Evolutionary conservation across 1,140 invertebrate species (phyloP).

Genomic region (Atopsyche davidsoni): DNA sequence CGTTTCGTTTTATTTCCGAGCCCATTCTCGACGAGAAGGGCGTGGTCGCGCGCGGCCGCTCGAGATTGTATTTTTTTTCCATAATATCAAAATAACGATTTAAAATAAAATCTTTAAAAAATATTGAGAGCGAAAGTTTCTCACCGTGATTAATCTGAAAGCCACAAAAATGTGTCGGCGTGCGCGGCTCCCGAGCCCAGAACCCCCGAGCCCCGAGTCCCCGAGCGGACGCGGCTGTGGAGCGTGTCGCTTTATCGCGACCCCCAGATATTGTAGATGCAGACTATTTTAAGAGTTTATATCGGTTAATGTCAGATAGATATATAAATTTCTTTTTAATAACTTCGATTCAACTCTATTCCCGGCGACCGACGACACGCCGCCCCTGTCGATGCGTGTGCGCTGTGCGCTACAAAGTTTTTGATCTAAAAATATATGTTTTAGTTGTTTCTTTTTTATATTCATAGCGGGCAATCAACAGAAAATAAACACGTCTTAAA

Average conservation of each 20-base stretch:
- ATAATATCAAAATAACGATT: too few relatives aligned
- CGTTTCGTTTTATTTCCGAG: conserved; percentile 29
- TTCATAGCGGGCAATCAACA: too few relatives aligned
- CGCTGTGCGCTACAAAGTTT: background rate
- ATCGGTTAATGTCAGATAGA: background rate
- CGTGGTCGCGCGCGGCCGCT: too few relatives aligned
- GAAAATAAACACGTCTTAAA: too few relatives aligned
- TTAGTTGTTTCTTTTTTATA: too few relatives aligned
- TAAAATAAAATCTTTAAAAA: background rate
- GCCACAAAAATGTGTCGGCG: background rate
- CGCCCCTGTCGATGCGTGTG: background rate
- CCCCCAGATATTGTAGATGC: too few relatives aligned
- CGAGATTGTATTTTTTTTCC: too few relatives aligned
- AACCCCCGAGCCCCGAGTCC: background rate
- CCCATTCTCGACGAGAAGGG: conserved; percentile 15
- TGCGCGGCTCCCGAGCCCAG: background rate
- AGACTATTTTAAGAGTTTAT: too few relatives aligned
- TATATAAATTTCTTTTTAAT: background rate
- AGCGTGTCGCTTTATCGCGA: background rate
- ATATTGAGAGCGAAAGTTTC: background rate
- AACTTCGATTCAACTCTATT: background rate
- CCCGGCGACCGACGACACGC: background rate
- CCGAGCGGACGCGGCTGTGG: background rate
- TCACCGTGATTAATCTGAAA: background rate
- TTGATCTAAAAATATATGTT: background rate